Evolutionary conservation across 2,888 invertebrate genomes (phyloP), one percentile per base, ranked within the genome.

Genomic region (Cryptophagus acutangulus): DNA sequence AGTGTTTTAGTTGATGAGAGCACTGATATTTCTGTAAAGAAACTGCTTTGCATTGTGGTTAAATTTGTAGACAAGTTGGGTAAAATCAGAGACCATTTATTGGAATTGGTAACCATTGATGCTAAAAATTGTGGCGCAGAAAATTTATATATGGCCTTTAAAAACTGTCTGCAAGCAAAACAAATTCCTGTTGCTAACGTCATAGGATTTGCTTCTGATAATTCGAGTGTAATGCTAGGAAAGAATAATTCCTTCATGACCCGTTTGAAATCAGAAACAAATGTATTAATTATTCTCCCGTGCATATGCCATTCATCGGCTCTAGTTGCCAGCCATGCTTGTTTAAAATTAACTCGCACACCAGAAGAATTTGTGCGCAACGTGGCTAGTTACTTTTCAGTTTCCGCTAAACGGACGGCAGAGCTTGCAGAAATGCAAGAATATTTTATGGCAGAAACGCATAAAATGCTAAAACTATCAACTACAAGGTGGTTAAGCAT

Each of bases 191-290:
- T 13, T 25, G 2, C 18, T 9, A 42, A 42, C 34, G 10, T 37
- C 2, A 42, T 42, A 12, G 42, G 38, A 2, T 42, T 42, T 35
- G 42, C 42, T n/a, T 38, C 42, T 1, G 42, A 42, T 30, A 36
- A 33, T 24, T 25, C 31, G 24, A 33, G 16, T 33, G 38, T 38
- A 4, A 26, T 26, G 26, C 3, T 26, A n/a, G 26, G 26, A 13
- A 6, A 5, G 9, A 20, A 20, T 6, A 5, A 20, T 20, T 20
- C 20, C 9, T 20, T n/a, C n/a, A n/a, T n/a, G n/a, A n/a, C n/a
- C n/a, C n/a, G n/a, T n/a, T n/a, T n/a, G n/a, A n/a, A n/a, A n/a
- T n/a, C n/a, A n/a, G n/a, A n/a, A n/a, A n/a, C n/a, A n/a, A n/a
- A n/a, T n/a, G n/a, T n/a, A n/a, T n/a, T n/a, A n/a, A n/a, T n/a